Conservation (phyloP, 2,888 invertebrate species). For the Zaprionus obscuricornis region DNA sequence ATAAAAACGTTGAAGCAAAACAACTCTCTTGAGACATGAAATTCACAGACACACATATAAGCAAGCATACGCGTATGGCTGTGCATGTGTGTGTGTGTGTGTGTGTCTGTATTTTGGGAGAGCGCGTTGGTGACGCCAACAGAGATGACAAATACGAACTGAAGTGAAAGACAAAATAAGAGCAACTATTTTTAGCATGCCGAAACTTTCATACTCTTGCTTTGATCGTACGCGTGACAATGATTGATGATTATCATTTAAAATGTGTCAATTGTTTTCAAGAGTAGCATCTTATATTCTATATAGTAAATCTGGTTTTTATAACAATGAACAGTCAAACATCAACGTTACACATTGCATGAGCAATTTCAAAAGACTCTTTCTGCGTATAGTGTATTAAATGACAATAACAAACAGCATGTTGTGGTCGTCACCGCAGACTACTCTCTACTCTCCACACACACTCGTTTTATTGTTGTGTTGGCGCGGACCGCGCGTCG, state of each 20-base stretch:
- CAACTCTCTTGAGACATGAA: constrained; percentile 17
- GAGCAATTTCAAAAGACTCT: too few species aligned
- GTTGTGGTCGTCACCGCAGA: constrained; percentile 30
- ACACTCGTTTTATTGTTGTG: constrained; percentile 17
- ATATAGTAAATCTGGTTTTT: too few species aligned
- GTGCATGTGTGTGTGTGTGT: not conserved
- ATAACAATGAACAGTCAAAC: too few species aligned
- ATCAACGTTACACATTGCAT: too few species aligned
- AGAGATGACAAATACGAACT: constrained; percentile 44
- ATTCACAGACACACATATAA: constrained; percentile 1
- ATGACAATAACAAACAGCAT: constrained; percentile 35
- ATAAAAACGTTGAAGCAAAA: constrained; percentile 38
- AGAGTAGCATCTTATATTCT: too few species aligned
- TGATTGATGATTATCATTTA: too few species aligned
- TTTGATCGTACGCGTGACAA: too few species aligned
- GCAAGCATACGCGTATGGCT: not conserved
- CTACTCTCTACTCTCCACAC: constrained; percentile 25
- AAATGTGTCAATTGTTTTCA: too few species aligned
- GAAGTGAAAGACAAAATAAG: constrained; percentile 6
- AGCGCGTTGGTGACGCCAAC: constrained; percentile 25
- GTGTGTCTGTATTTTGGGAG: not conserved
- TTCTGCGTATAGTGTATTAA: too few species aligned
- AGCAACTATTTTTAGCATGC: too few species aligned
- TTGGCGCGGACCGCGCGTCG: constrained; percentile 4
- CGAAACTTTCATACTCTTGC: too few species aligned